Base-by-base conservation (phyloP, 2,113 vertebrate species). In the Empidonax traillii region DNA sequence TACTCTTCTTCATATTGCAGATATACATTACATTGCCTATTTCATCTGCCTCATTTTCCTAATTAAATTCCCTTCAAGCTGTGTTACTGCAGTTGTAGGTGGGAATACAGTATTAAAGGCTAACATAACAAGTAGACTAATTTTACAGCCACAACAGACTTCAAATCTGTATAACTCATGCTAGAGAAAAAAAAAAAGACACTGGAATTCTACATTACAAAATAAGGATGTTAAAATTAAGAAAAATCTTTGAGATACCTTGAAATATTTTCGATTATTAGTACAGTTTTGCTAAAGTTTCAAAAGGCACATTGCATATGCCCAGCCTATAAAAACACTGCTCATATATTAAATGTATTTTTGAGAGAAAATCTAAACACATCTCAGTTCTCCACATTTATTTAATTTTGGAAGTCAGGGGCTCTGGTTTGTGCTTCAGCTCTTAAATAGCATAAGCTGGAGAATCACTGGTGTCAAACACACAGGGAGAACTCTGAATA, bases 41-140 rank as follows among this genome's bases (percentile, higher is more conserved):
- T 96, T 95, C 72, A 76, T 92, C 76, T 96, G 87, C 93, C 81
- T 94, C 89, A 87, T 96, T 95, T 89, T 95, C 88, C 88, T 92
- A 96, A 96, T 93, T 91, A 91, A 91, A 90, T 92, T 86, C 78
- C 61, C 68, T 93, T 95, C 90, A 86, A 86, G 83, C 92, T 93
- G 88, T 3, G 52, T 65, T 93, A 53, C 85, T 94, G 82, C 61
- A 68, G 44, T 65, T 88, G 47, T 63, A 94, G 59, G 85, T 96
- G 28, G 37, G 35, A 94, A 80, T 81, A 44, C 3, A 56, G 47
- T 61, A 83, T 84, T 88, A 94, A 90, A 96, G 68, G 76, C 85
- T 88, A 93, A 77, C 13, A 59, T 14, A 81, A 56, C 61, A 80
- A 94, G 35, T 6, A 80, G 33, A n/a, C 43, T 59, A 65, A 92